Base-by-base conservation (phyloP, 2,113 vertebrate species). In the Rhinolophus sinicus region DNA sequence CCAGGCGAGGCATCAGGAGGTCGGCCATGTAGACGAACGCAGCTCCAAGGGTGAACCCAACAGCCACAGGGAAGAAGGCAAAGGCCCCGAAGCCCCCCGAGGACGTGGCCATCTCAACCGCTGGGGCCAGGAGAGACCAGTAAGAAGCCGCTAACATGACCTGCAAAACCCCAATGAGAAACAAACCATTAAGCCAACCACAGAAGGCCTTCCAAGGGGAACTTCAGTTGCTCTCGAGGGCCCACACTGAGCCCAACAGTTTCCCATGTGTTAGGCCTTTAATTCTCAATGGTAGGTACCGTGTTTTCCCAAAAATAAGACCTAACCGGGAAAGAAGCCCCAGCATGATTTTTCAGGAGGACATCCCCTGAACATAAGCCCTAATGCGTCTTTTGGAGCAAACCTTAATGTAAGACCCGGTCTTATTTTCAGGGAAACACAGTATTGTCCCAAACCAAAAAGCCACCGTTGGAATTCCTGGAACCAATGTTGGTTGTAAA, bases 101-200 rank as follows among this genome's bases (percentile, higher is more conserved):
- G 1, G 99, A 98, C 80, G 99, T 99, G 0, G 99, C 99, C 99
- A 99, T 99, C 94, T 99, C 99, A 5, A 99, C 99, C 0, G 99
- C 99, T 0, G 99, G 99, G 8, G 99, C 99, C 97, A 99, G 98
- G 35, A 99, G 97, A 0, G 99, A 99, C 99, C 99, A 99, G 84
- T 99, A 99, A 92, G 99, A 99, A 2, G 99, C 99, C 0, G 99
- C 99, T 96, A 99, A 78, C 99, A 99, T 99, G 60, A 99, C 99
- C 99, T 99, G 60, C 44, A 54, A 54, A 89, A 85, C 6, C 82
- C 80, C 35, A 88, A 21, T 0, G 35, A 75, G 33, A 19, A n/a
- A 30, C 0, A 44, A 22, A 35, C 30, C 30, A 8, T 93, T 47
- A 84, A 24, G 4, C 60, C 44, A 16, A 8, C 28, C 33, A 11